These are phyloP conservation scores for Characodon lateralis DNA, from an alignment of 2,797 vertebrate genomes.

Conservation along the genomic window DNA sequence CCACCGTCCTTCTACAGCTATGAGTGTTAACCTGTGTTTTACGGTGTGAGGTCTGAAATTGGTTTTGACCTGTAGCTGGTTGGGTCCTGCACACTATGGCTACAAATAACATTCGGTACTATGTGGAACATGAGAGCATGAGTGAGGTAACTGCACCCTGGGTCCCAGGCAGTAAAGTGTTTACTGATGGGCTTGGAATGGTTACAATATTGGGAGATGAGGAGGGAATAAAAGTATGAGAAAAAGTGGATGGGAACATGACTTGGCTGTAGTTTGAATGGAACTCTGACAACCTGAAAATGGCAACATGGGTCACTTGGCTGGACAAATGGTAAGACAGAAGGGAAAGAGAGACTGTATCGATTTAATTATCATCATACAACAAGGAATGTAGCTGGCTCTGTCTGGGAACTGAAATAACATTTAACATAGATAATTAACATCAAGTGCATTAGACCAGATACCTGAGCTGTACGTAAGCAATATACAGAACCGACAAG, in stretches of 20 bases:
- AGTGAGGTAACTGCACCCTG: constrained; percentile 42
- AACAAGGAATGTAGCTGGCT: background rate
- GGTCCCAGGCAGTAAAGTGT: constrained; percentile 42
- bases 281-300: constrained; percentile 18
- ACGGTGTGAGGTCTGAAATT: constrained; percentile 43
- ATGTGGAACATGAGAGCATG: constrained; percentile 25
- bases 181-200: constrained; percentile 48
- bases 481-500: background rate
- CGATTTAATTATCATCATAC: constrained; percentile 3
- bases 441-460: constrained; percentile 14
- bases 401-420: constrained; percentile 9
- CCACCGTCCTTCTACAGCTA: constrained; percentile 12
- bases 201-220: constrained; percentile 27
- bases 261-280: constrained; percentile 12
- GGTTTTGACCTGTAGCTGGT: constrained; percentile 21
- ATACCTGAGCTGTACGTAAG: background rate
- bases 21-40: constrained; percentile 31
- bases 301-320: constrained; percentile 10
- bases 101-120: constrained; percentile 43
- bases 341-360: background rate
- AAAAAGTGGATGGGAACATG: constrained; percentile 18
- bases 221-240: constrained; percentile 19
- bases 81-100: constrained; percentile 26
- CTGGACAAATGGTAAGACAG: constrained; percentile 1
- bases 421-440: constrained; percentile 16